Evolutionary conservation across 1,140 invertebrate genomes (phyloP), one percentile per base, ranked within the genome.

Genomic region (Bathynomus jamesi): DNA sequence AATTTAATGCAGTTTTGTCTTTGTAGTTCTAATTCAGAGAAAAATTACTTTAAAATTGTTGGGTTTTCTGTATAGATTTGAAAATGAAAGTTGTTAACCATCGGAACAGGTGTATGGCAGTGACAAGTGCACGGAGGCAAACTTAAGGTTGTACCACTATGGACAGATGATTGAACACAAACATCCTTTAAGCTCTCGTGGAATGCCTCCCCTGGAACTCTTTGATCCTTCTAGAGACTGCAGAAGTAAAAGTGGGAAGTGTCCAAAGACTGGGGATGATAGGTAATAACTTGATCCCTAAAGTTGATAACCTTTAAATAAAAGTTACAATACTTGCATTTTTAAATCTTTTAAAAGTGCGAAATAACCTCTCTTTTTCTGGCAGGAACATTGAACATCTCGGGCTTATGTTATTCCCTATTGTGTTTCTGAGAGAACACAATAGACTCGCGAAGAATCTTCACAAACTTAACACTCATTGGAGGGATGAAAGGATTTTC

Each of bases 351-450:
- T 27, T 31, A 0, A n/a, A n/a, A n/a, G n/a, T n/a, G n/a, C n/a
- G n/a, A n/a, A n/a, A n/a, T n/a, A n/a, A n/a, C n/a, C n/a, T n/a
- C n/a, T n/a, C n/a, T n/a, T n/a, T n/a, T n/a, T 5, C 5, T 7
- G n/a, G 29, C 8, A 27, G 27, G n/a, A n/a, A 17, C n/a, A 64
- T 28, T 4, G 27, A 21, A 21, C 5, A 4, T 11, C 25, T 64
- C 29, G 25, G 17, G 25, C 17, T 21, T 13, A 21, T 75, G 70
- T 74, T 1, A 66, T 78, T 32, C 79, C 86, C n/a, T 75, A 84
- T 82, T 7, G 40, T 84, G n/a, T 82, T 83, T 78, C 78, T 87
- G 72, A 78, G 86, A 66, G 81, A 86, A 73, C 85, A 86, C 73
- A 86, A 86, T 68, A 76, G 82, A 31, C 80, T 86, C 28, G 84